Conservation (phyloP, 2,888 invertebrate species). For the Melitaea athalia region DNA sequence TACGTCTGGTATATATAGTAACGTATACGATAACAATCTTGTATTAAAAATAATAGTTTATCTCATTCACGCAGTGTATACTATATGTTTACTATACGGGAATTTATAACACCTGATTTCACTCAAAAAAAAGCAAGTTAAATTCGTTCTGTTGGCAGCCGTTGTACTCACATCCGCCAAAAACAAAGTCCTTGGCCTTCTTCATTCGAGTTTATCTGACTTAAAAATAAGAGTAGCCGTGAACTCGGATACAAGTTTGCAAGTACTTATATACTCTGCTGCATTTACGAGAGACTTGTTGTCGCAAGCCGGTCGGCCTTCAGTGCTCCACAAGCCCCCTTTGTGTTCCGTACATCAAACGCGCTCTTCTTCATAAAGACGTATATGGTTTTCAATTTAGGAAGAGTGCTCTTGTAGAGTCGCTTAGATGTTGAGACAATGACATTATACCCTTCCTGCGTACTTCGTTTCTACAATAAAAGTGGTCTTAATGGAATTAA, state of each 20-base stretch:
- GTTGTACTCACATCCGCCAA: conserved; percentile 65
- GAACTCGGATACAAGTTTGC: conserved; percentile 69
- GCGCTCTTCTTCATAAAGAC: conserved; percentile 33
- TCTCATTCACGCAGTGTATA: conserved; percentile 31
- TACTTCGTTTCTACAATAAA: conserved; percentile 6
- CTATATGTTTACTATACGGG: conserved; percentile 55
- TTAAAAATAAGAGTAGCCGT: conserved; percentile 77
- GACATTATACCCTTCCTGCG: conserved; percentile 4
- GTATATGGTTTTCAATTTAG: conserved; percentile 47
- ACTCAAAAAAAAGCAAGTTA: conserved; percentile 39
- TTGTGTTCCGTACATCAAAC: conserved; percentile 54
- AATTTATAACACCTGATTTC: conserved; percentile 51
- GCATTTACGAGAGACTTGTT: conserved; percentile 65
- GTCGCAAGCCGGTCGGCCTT: conserved; percentile 70
- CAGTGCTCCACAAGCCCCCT: conserved; percentile 77
- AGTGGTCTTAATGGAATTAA: conserved; percentile 23
- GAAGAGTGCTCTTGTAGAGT: conserved; percentile 37
- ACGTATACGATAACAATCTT: not conserved
- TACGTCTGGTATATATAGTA: not conserved
- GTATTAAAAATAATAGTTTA: not conserved
- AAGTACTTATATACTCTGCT: conserved; percentile 58
- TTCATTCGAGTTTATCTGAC: conserved; percentile 64
- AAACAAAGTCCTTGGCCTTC: conserved; percentile 79
- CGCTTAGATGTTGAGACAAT: conserved; percentile 11
- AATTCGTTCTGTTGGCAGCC: conserved; percentile 66